Base-by-base conservation (phyloP, 2,888 invertebrate genomes). In the Hybos culiciformis region DNA sequence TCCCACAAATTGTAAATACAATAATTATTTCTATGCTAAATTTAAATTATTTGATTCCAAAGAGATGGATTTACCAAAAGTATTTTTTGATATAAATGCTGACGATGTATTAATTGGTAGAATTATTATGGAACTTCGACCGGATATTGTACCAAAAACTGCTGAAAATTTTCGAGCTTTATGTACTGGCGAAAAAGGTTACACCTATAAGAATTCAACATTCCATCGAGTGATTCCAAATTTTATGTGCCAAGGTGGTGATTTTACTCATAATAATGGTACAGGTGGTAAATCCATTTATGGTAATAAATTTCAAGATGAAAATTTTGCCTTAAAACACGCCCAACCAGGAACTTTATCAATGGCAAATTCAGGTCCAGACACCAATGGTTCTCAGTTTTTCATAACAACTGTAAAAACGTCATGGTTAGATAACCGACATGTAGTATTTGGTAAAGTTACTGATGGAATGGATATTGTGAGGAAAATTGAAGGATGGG, bases 231-330 rank as follows among this genome's bases (percentile, higher is more conserved):
- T 92, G 56, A 92, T 92, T 66, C 91, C 91, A 53, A 86, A 87
- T 69, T 92, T 92, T 74, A 92, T 92, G 92, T 84, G 88, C 67
- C 91, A 91, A 73, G 90, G 86, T 41, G 85, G 91, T 51, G 91
- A 92, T 65, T 91, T 92, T 65, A 91, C 90, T 54, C 82, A 84
- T 66, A 81, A 92, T 80, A 84, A 85, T 65, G 91, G 91, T 70
- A 86, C 85, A 57, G 86, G 87, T 47, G 93, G 93, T 51, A 90
- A 91, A 70, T 92, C 92, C 53, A 94, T 94, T 70, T 94, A 91
- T 56, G 94, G 94, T 18, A 75, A 76, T 56, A 92, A 91, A 69
- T 96, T 96, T 65, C 80, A 75, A 23, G 94, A 96, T 63, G 94
- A 96, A 71, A 94, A 94, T 75, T 96, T 96, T 71, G 73, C 73